These are phyloP conservation scores for Carassius auratus DNA, from an alignment of 2,113 vertebrate species.

Conservation along the genomic window DNA sequence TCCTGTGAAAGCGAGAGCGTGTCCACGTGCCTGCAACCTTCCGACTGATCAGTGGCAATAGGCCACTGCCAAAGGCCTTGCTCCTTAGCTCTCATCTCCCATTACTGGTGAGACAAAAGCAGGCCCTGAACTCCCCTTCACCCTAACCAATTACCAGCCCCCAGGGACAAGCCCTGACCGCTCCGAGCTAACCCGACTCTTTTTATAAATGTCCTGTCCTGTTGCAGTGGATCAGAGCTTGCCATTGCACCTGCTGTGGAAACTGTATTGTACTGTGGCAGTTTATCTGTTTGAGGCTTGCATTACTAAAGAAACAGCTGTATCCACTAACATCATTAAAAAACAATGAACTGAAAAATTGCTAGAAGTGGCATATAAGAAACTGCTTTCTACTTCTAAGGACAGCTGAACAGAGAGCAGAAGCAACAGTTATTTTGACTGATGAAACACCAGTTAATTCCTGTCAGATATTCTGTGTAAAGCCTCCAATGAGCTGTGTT, in stretches of 20 bases:
- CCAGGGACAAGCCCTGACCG: conserved; percentile 42
- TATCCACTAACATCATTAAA: neutral
- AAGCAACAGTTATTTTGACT: conserved; percentile 68
- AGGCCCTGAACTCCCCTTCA: conserved; percentile 46
- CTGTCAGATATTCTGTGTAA: conserved; percentile 71
- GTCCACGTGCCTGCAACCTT: conserved; percentile 38
- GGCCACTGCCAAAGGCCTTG: conserved; percentile 44
- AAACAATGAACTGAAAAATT: conserved; percentile 18
- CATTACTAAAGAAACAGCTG: conserved; percentile 1
- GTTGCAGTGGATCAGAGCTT: conserved; percentile 28
- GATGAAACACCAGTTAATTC: conserved; percentile 72
- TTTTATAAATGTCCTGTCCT: conserved; percentile 50
- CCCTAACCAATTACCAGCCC: conserved; percentile 54
- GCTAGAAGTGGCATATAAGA: conserved; percentile 23
- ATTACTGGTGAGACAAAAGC: conserved; percentile 56
- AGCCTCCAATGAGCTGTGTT: conserved; percentile 67
- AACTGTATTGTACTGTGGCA: conserved; percentile 26
- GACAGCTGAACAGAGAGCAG: conserved; percentile 68
- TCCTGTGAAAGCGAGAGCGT: conserved; percentile 22
- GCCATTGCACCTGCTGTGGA: conserved; percentile 33
- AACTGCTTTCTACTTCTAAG: conserved; percentile 73
- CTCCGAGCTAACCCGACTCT: conserved; percentile 43
- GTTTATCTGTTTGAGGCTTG: neutral
- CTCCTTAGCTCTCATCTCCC: conserved; percentile 54
- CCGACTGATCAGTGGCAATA: conserved; percentile 46